phyloP scores from a whole-genome alignment of 2,797 vertebrate genomes.

The Diceros bicornis region DNA sequence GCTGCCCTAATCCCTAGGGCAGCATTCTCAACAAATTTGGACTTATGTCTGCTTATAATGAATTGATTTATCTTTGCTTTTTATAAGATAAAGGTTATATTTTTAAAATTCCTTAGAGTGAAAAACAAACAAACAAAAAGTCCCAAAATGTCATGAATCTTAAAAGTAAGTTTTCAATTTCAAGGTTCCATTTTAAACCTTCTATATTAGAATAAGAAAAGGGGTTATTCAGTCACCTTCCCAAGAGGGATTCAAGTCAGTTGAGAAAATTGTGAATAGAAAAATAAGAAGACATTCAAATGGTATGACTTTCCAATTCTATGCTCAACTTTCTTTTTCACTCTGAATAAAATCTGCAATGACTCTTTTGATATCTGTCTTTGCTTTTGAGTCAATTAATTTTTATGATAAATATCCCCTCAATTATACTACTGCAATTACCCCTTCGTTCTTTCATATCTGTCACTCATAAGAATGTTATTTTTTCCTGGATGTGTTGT shows the following conservation, averaged over 20 bases:
- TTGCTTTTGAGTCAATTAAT: background rate
- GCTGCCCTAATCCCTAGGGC: background rate
- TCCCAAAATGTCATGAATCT: background rate
- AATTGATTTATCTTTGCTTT: background rate
- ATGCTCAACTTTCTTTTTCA: background rate
- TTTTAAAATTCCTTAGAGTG: background rate
- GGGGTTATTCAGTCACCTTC: background rate
- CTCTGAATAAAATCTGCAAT: background rate
- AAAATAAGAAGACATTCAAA: constrained; percentile 40
- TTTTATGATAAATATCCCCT: constrained; percentile 59
- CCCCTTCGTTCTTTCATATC: background rate
- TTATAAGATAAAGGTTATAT: background rate
- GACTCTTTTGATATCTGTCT: background rate
- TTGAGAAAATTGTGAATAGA: background rate
- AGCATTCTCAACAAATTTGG: background rate
- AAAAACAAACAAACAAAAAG: background rate
- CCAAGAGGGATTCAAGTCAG: background rate
- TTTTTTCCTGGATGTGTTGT: background rate
- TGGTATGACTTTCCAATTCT: background rate
- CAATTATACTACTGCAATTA: background rate
- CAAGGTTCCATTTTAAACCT: background rate
- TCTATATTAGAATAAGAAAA: constrained; percentile 10
- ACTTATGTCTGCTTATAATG: background rate
- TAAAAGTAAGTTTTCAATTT: constrained; percentile 46
- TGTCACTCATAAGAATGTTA: background rate